These are phyloP conservation scores for Haemorhous mexicanus DNA, from an alignment of 2,113 vertebrate species.

Conservation along the genomic window DNA sequence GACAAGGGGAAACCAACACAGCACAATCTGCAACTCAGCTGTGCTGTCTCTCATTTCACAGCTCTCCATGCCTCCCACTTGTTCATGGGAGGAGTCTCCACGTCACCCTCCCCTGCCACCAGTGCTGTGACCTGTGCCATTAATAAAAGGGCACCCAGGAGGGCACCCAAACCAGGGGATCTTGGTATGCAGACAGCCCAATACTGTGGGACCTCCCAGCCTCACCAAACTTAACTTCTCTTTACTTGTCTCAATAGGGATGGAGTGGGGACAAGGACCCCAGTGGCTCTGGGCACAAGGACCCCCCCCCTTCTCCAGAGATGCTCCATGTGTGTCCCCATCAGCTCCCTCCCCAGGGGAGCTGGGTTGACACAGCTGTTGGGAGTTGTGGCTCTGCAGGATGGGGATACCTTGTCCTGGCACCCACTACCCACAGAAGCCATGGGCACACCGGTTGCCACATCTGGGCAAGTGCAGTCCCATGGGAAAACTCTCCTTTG, in stretches of 20 bases:
- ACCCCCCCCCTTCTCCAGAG: neutral
- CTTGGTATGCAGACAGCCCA: rapidly evolving
- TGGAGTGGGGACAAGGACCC: neutral
- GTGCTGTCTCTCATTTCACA: neutral
- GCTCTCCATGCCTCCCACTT: neutral
- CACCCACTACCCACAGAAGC: neutral
- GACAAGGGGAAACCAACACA: neutral
- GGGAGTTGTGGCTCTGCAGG: neutral
- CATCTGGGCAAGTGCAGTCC: neutral
- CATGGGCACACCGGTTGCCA: rapidly evolving
- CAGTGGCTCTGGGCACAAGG: neutral
- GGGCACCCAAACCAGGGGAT: neutral
- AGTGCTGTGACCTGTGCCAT: neutral
- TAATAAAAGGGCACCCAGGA: neutral
- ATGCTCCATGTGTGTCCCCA: rapidly evolving
- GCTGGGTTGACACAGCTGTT: neutral
- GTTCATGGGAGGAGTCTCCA: neutral
- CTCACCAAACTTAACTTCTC: neutral
- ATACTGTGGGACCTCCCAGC: rapidly evolving
- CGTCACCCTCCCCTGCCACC: neutral
- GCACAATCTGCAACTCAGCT: neutral
- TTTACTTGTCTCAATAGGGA: neutral
- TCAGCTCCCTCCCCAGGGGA: neutral
- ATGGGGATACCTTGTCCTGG: rapidly evolving
- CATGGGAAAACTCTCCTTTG: neutral